A percentile compares a stretch with the other conserved stretches of the same genome.
Evolutionary conservation across 2,797 vertebrate genomes (phyloP).

Genomic region (Scomberomorus guttatus): DNA sequence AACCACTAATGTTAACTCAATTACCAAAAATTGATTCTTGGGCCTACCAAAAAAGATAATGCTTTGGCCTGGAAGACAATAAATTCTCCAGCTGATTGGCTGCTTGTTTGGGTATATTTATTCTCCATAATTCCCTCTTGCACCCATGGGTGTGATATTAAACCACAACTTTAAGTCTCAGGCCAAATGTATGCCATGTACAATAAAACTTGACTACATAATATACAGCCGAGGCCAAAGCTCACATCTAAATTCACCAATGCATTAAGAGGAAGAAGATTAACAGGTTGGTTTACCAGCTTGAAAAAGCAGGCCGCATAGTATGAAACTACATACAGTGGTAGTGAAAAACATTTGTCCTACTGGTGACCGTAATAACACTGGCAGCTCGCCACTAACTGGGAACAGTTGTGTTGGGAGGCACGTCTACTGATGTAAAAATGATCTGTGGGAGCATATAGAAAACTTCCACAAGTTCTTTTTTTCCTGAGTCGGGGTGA

Average conservation of each 20-base stretch:
- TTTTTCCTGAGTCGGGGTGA: slow-evolving; percentile 60
- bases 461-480: slow-evolving; percentile 73
- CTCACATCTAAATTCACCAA: slow-evolving; percentile 42
- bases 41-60: slow-evolving; percentile 9
- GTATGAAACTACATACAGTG: slow-evolving; percentile 59
- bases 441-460: slow-evolving; percentile 79
- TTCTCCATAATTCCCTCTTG: slow-evolving; percentile 53
- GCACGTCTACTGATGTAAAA: slow-evolving; percentile 82
- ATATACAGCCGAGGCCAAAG: slow-evolving; percentile 12
- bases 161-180: slow-evolving; percentile 37
- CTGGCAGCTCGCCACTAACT: slow-evolving; percentile 76
- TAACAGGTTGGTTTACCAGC: slow-evolving; percentile 44
- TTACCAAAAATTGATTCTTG: slow-evolving; percentile 41
- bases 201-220: slow-evolving; percentile 28
- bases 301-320: slow-evolving; percentile 61
- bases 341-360: slow-evolving; percentile 77
- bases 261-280: slow-evolving; percentile 22
- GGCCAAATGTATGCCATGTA: slow-evolving; percentile 24
- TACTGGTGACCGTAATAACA: slow-evolving; percentile 69
- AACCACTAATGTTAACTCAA: slow-evolving; percentile 47
- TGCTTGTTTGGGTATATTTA: slow-evolving; percentile 54
- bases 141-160: slow-evolving; percentile 55
- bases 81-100: slow-evolving; percentile 46
- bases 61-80: slow-evolving; percentile 12
- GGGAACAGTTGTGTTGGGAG: slow-evolving; percentile 81